Evolutionary conservation across 2,113 vertebrate genomes (phyloP).

Genomic region (Chloropsis cyanopogon): DNA sequence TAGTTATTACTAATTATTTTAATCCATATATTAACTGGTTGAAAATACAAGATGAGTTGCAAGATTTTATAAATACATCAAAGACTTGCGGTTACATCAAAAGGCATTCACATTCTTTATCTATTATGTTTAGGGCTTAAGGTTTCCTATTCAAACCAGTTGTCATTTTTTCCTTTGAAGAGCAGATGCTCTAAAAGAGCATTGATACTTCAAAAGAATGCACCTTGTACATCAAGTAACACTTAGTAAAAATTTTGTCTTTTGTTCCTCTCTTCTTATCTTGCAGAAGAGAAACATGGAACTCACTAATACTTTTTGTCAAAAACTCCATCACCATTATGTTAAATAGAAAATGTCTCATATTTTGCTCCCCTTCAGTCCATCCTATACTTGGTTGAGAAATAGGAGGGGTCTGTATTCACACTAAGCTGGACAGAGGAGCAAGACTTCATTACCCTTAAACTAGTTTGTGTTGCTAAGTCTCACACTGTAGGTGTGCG

Average conservation of each 20-base stretch:
- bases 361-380: not conserved
- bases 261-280: not conserved
- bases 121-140: slow-evolving; percentile 42
- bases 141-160: slow-evolving; percentile 43
- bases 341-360: not conserved
- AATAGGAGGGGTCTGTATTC: not conserved
- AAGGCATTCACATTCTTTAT: slow-evolving; percentile 47
- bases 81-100: slow-evolving; percentile 51
- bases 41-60: slow-evolving; percentile 34
- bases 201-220: slow-evolving; percentile 28
- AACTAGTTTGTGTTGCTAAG: not conserved
- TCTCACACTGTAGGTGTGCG: not conserved
- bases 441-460: not conserved
- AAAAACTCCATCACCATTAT: not conserved
- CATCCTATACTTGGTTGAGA: not conserved
- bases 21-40: not conserved
- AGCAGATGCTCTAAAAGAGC: slow-evolving; percentile 3
- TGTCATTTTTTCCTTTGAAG: slow-evolving; percentile 43
- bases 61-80: slow-evolving; percentile 58
- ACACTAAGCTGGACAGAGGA: not conserved
- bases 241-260: not conserved
- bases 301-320: not conserved
- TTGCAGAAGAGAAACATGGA: not conserved
- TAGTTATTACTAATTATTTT: slow-evolving; percentile 48
- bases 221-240: not conserved